Conservation (phyloP, 1,140 invertebrate species). For the Meloidogyne exigua region DNA sequence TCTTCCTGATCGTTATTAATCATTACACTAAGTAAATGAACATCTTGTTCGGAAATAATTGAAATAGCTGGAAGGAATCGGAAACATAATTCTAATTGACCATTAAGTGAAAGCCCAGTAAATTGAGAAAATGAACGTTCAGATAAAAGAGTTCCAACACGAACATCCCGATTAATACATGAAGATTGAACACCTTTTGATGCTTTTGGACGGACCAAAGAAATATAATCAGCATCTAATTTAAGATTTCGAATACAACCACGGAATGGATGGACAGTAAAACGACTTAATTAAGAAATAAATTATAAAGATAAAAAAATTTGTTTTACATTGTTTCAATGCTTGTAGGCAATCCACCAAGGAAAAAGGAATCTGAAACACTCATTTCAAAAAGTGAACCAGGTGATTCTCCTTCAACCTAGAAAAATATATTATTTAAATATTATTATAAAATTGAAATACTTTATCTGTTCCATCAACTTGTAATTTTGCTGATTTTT, state of each 20-base stretch:
- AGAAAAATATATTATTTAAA: background rate
- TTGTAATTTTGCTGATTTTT: slow-evolving; percentile 52
- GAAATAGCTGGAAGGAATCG: slow-evolving; percentile 75
- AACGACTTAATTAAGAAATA: slow-evolving; percentile 55
- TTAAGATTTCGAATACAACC: slow-evolving; percentile 83
- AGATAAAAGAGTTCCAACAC: slow-evolving; percentile 64
- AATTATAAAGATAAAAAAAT: background rate
- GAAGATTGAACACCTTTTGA: slow-evolving; percentile 77
- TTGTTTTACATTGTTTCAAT: slow-evolving; percentile 49
- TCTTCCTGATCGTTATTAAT: slow-evolving; percentile 38
- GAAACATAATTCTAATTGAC: slow-evolving; percentile 74
- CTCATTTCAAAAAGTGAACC: slow-evolving; percentile 67
- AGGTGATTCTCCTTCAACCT: slow-evolving; percentile 62
- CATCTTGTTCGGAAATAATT: background rate
- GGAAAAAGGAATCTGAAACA: slow-evolving; percentile 74
- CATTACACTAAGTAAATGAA: slow-evolving; percentile 31
- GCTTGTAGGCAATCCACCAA: slow-evolving; percentile 71
- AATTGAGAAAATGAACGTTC: slow-evolving; percentile 63
- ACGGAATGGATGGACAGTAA: slow-evolving; percentile 75
- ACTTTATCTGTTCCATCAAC: slow-evolving; percentile 48
- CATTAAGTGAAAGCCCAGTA: slow-evolving; percentile 57
- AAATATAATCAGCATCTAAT: slow-evolving; percentile 73
- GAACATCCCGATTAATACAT: slow-evolving; percentile 75
- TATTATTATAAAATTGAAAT: background rate
- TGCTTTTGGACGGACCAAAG: slow-evolving; percentile 76